Evolutionary conservation across 2,113 vertebrate genomes (phyloP).

Genomic region (Cyrtonyx montezumae): DNA sequence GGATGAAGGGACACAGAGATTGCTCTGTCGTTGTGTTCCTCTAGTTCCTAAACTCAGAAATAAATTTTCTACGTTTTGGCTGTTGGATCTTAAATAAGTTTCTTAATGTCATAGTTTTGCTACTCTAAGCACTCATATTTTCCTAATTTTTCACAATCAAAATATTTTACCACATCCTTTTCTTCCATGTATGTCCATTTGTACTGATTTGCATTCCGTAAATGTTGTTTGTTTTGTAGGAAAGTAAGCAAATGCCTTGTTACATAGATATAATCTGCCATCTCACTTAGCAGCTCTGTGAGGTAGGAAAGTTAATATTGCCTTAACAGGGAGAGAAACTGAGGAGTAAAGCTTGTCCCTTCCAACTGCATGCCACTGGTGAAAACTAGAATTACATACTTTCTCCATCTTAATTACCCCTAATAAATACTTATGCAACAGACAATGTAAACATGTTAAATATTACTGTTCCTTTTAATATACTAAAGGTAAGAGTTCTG

Average conservation of each 20-base stretch:
- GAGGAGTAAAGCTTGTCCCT: neutral
- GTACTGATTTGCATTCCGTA: neutral
- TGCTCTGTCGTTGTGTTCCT: neutral
- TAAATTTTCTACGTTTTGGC: neutral
- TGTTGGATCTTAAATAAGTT: neutral
- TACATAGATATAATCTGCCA: neutral
- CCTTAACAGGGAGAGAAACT: neutral
- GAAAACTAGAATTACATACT: neutral
- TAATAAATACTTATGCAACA: neutral
- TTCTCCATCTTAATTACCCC: neutral
- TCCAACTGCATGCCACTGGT: neutral
- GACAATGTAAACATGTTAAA: neutral
- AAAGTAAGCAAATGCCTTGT: neutral
- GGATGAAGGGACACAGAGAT: neutral
- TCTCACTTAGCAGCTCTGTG: neutral
- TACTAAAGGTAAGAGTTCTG: neutral
- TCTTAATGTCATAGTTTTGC: neutral
- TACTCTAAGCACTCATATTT: neutral
- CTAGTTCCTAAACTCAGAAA: neutral
- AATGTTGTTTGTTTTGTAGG: neutral
- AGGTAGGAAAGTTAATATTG: neutral
- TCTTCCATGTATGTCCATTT: neutral
- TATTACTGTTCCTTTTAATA: neutral
- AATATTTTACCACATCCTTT: neutral
- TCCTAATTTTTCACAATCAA: neutral